Percentiles rank a stretch among this genome's conserved stretches.
These are phyloP conservation scores for Camponotus fellah DNA, from an alignment of 2,888 invertebrate genomes.

Conservation along the genomic window DNA sequence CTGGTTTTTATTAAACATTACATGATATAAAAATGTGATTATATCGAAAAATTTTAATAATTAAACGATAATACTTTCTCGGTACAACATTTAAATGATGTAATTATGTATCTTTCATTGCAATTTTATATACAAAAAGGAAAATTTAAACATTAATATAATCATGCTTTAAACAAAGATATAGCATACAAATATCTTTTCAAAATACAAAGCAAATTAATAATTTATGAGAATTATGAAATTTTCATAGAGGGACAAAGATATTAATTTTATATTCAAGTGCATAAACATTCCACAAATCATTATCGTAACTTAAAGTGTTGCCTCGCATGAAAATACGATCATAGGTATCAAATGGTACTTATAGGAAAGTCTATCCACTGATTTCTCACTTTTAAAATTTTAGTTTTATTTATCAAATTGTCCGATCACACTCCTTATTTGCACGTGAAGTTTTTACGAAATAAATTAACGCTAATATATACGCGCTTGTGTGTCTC, in stretches of 20 bases:
- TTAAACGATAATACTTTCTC: background rate
- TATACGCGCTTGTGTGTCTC: constrained; percentile 18
- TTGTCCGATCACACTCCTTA: constrained; percentile 39
- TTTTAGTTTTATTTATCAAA: constrained; percentile 52
- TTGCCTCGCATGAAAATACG: background rate
- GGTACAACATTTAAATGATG: background rate
- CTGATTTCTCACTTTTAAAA: constrained; percentile 11
- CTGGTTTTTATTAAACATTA: background rate
- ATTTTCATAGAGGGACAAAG: background rate
- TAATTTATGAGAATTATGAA: constrained; percentile 5
- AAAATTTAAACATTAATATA: background rate
- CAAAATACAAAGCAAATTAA: background rate
- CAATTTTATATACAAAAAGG: background rate
- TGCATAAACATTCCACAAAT: constrained; percentile 8
- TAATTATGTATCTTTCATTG: background rate
- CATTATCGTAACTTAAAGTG: background rate
- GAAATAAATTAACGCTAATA: constrained; percentile 51
- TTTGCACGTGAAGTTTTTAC: constrained; percentile 49
- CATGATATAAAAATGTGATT: constrained; percentile 6
- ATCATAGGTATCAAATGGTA: background rate
- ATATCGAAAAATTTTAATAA: constrained; percentile 2
- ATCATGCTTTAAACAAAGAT: background rate
- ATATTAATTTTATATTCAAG: constrained; percentile 1
- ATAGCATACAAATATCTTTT: background rate
- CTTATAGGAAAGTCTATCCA: constrained; percentile 4